phyloP scores from a whole-genome alignment of 1,140 invertebrate species.

The Nixonia krombeini region DNA sequence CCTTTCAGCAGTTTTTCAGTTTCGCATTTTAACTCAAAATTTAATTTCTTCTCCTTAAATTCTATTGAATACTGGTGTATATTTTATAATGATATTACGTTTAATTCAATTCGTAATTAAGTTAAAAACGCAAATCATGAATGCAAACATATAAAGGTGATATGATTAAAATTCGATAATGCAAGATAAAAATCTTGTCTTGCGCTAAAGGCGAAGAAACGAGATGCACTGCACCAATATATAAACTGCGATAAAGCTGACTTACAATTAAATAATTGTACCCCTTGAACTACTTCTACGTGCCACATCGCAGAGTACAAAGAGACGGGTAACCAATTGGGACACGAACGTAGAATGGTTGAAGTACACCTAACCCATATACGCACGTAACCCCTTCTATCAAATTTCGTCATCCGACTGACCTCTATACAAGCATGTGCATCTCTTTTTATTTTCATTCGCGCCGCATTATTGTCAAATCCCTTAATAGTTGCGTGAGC shows the following conservation, averaged over 20 bases:
- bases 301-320: conserved; percentile 32
- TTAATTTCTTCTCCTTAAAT: no score
- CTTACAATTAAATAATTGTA: conserved; percentile 51
- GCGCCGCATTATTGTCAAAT: background rate
- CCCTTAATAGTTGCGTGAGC: background rate
- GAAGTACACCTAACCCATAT: conserved; percentile 32
- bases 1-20: no score
- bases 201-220: background rate
- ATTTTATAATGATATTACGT: no score
- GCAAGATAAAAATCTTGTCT: no score
- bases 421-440: background rate
- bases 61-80: no score
- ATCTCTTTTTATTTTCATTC: background rate
- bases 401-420: background rate
- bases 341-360: conserved; percentile 28
- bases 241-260: conserved; percentile 30
- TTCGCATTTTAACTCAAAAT: no score
- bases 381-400: background rate
- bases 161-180: no score
- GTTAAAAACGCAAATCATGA: background rate
- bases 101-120: no score
- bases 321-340: conserved; percentile 38
- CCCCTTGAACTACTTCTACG: conserved; percentile 49
- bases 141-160: no score
- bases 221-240: conserved; percentile 9